Evolutionary conservation across 2,113 vertebrate species (phyloP).

Genomic region (Pardalotus punctatus): DNA sequence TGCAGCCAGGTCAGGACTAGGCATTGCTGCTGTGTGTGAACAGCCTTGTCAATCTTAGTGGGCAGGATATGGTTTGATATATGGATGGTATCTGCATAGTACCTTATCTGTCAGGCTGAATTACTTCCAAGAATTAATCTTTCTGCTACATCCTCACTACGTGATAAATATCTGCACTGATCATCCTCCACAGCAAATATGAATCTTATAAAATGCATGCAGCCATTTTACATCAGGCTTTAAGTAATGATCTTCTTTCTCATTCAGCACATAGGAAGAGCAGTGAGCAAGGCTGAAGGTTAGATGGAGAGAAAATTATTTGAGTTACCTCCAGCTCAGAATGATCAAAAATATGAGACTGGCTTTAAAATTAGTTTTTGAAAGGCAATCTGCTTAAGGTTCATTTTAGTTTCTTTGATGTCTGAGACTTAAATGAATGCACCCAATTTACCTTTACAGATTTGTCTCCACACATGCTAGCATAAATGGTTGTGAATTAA

Average conservation of each 20-base stretch:
- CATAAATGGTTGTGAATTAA: neutral
- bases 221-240: neutral
- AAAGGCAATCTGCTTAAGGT: constrained; percentile 9
- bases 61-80: neutral
- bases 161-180: neutral
- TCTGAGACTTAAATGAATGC: neutral
- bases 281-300: neutral
- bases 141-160: neutral
- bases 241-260: neutral
- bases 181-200: neutral
- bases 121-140: constrained; percentile 25
- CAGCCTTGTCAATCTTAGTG: neutral
- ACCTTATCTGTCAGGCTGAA: neutral
- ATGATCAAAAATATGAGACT: neutral
- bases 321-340: neutral
- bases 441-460: neutral
- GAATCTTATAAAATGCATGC: neutral
- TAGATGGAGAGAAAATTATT: neutral
- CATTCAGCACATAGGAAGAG: neutral
- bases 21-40: neutral
- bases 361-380: constrained; percentile 18
- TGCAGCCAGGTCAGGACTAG: neutral
- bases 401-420: constrained; percentile 14
- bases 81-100: neutral
- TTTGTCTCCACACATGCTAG: neutral